Evolutionary conservation across 2,888 invertebrate species (phyloP), one percentile per base, ranked within the genome.

Genomic region (Lathronympha strigana): DNA sequence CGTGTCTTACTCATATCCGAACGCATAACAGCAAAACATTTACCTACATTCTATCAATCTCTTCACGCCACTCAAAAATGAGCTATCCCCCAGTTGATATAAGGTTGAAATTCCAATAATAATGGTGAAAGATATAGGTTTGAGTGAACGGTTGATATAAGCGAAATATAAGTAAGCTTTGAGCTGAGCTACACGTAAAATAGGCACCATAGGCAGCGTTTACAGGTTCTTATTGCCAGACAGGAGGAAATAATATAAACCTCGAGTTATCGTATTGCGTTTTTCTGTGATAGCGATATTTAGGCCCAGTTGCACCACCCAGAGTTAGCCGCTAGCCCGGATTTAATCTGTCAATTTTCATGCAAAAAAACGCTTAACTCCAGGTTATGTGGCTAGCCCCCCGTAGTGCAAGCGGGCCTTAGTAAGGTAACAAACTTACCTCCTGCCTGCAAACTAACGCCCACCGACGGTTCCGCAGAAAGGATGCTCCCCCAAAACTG

Each of bases 101-200:
- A 54, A 25, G 54, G 38, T 25, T 19, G 5, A 21, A 53, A 36
- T 53, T 36, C 17, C n/a, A 13, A n/a, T n/a, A 33, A 19, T 8
- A n/a, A n/a, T 15, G 1, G 5, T 1, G 4, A 40, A 38, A 38
- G 15, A 28, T 55, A 13, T 43, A 11, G 17, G 15, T 25, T 28
- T 55, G 40, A 40, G 40, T 40, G 3, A 40, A 55, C 17, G 55
- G 25, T 55, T 55, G 19, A 43, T 55, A 13, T 31, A 43, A 17
- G 25, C 55, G 28, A 38, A 50, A 61, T 61, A 53, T 53, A 61
- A 51, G 50, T 40, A 63, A n/a, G 15, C 38, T 47, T 50, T 63
- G 55, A 57, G 55, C 63, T 63, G 50, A 63, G 49, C 63, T 33
- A 63, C 55, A 63, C 49, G 31, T 31, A 31, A 38, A 63, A 57